Conservation (phyloP, 2,797 vertebrate genomes). For the Vireo griseus region DNA sequence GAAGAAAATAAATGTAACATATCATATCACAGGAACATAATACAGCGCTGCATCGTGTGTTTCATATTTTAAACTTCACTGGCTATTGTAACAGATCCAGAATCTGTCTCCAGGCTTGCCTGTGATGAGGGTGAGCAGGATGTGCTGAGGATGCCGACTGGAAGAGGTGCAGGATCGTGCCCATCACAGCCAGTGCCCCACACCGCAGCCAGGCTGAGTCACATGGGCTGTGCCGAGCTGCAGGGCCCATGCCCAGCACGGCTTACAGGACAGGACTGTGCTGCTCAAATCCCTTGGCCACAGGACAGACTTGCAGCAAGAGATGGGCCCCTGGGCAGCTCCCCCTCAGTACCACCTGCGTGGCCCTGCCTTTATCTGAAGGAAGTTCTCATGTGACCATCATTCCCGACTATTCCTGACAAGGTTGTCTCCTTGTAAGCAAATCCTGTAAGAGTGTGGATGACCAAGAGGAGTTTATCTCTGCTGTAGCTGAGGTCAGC, state of each 20-base stretch:
- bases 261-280: rapidly evolving
- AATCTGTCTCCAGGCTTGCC: background rate
- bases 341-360: rapidly evolving
- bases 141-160: rapidly evolving
- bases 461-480: background rate
- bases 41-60: background rate
- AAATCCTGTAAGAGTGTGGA: background rate
- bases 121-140: background rate
- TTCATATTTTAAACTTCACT: background rate
- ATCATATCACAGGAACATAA: background rate
- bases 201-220: rapidly evolving
- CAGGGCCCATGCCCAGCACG: rapidly evolving
- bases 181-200: background rate
- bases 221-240: rapidly evolving
- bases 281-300: background rate
- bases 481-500: background rate
- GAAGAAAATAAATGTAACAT: background rate
- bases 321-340: background rate
- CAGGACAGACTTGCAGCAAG: background rate
- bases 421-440: background rate
- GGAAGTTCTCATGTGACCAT: background rate
- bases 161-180: background rate
- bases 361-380: background rate
- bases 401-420: background rate
- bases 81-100: background rate